phyloP scores from a whole-genome alignment of 2,113 vertebrate species.

The Corythoichthys haematopterus region DNA sequence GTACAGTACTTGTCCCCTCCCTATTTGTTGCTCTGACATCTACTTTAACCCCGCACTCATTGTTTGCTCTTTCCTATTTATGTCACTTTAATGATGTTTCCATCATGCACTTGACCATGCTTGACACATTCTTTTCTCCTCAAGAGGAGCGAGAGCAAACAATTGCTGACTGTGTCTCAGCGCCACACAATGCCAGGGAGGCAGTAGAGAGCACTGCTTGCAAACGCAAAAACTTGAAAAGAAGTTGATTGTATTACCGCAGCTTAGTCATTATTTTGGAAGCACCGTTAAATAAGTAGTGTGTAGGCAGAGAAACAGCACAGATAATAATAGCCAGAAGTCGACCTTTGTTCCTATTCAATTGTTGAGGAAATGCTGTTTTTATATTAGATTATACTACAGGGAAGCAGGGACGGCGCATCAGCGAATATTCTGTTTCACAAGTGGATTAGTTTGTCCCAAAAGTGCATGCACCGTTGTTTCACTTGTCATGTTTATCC shows the following conservation, averaged over 20 bases:
- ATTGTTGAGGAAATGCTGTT: slow-evolving; percentile 65
- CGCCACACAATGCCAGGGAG: slow-evolving; percentile 39
- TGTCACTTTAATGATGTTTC: slow-evolving; percentile 40
- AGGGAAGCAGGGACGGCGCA: slow-evolving; percentile 54
- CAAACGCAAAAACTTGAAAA: slow-evolving; percentile 62
- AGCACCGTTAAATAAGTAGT: slow-evolving; percentile 57
- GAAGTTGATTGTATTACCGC: slow-evolving; percentile 76
- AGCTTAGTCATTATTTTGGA: slow-evolving; percentile 62
- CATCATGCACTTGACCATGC: slow-evolving; percentile 35
- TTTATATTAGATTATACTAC: slow-evolving; percentile 62
- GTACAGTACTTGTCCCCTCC: slow-evolving; percentile 1
- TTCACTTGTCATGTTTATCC: slow-evolving; percentile 57
- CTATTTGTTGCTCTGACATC: not conserved
- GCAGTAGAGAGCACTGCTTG: slow-evolving; percentile 23
- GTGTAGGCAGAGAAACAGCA: slow-evolving; percentile 42
- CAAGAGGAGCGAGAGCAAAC: slow-evolving; percentile 1
- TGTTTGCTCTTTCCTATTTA: slow-evolving; percentile 14
- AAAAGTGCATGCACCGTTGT: slow-evolving; percentile 64
- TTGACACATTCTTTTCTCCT: slow-evolving; percentile 52
- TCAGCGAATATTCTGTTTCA: slow-evolving; percentile 69
- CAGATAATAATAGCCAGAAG: slow-evolving; percentile 63
- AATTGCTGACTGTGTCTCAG: slow-evolving; percentile 46
- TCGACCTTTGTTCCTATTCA: slow-evolving; percentile 59
- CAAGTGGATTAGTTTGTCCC: slow-evolving; percentile 68
- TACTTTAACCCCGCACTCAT: slow-evolving; percentile 1